A percentile compares a stretch with the other conserved stretches of the same genome.
Evolutionary conservation across 2,113 vertebrate genomes (phyloP).

Genomic region (Xenopus tropicalis): UCB_Xtro_10.0 CM004447.2:54614501-54615000

Average conservation of each 20-base stretch:
- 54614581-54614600: conserved; percentile 71
- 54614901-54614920: too few species aligned
- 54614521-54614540: conserved; percentile 62
- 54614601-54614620: conserved; percentile 66
- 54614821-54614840: conserved; percentile 57
- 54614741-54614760: conserved; percentile 70
- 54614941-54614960: too few species aligned
- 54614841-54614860: background rate
- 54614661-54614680: conserved; percentile 54
- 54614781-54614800: conserved; percentile 57
- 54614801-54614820: conserved; percentile 61
- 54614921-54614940: too few species aligned
- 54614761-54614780: conserved; percentile 53
- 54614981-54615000: too few species aligned
- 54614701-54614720: conserved; percentile 67
- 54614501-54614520: conserved; percentile 68
- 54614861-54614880: conserved; percentile 44
- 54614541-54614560: conserved; percentile 49
- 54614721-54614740: conserved; percentile 66
- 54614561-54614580: conserved; percentile 64
- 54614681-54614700: conserved; percentile 59
- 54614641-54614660: conserved; percentile 61
- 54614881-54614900: too few species aligned
- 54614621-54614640: conserved; percentile 70
- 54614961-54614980: too few species aligned